A percentile compares a stretch with the other conserved stretches of the same genome.
phyloP scores from a whole-genome alignment of 1,140 invertebrate species.

The Adoxophyes honmai region DNA sequence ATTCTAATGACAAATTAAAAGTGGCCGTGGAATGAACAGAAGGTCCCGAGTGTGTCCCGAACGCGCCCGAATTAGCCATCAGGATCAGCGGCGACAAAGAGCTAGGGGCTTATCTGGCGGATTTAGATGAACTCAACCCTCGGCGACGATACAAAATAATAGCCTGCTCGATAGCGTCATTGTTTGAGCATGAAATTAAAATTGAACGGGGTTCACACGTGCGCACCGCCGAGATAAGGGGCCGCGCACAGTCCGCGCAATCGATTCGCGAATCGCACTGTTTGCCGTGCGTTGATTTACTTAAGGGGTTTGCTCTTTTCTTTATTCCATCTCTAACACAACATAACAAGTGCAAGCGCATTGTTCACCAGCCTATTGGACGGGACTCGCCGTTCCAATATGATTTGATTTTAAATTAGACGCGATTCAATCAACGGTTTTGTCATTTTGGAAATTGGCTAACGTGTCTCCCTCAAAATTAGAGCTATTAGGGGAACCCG shows the following conservation, averaged over 20 bases:
- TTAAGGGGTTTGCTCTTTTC: slow-evolving; percentile 66
- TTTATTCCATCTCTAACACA: slow-evolving; percentile 52
- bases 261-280: slow-evolving; percentile 56
- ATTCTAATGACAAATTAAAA: slow-evolving; percentile 58
- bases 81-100: slow-evolving; percentile 59
- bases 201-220: slow-evolving; percentile 75
- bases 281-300: slow-evolving; percentile 58
- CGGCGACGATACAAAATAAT: slow-evolving; percentile 70
- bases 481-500: slow-evolving; percentile 41
- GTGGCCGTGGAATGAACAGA: slow-evolving; percentile 33
- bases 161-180: slow-evolving; percentile 72
- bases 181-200: slow-evolving; percentile 77
- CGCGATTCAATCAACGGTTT: slow-evolving; percentile 6
- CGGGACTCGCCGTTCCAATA: slow-evolving; percentile 18
- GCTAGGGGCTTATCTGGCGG: slow-evolving; percentile 62
- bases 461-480: slow-evolving; percentile 31
- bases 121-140: slow-evolving; percentile 73
- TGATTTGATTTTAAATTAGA: slow-evolving; percentile 12
- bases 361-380: slow-evolving; percentile 33
- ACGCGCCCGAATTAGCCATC: slow-evolving; percentile 65
- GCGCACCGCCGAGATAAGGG: slow-evolving; percentile 68
- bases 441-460: slow-evolving; percentile 12
- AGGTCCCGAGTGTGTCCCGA: slow-evolving; percentile 32
- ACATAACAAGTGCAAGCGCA: slow-evolving; percentile 32
- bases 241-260: slow-evolving; percentile 42